phyloP scores from a whole-genome alignment of 2,888 invertebrate genomes.

The Stratiomys singularior region DNA sequence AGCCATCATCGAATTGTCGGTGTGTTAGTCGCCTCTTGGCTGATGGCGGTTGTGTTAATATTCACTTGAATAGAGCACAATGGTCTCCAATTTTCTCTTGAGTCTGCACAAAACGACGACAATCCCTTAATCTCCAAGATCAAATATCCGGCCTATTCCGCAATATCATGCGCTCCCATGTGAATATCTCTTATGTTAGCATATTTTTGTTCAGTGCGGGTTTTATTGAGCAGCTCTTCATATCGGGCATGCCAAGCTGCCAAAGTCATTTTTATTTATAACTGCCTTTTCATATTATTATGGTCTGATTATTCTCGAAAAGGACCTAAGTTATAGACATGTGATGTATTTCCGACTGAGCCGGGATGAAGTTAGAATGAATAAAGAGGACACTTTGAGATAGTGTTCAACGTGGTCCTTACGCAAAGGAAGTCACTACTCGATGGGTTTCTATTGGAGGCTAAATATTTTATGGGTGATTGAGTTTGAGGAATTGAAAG shows the following conservation, averaged over 20 bases:
- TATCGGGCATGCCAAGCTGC: constrained; percentile 27
- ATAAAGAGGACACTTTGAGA: neutral
- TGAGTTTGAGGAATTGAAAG: too few relatives aligned
- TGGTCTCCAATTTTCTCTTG: constrained; percentile 57
- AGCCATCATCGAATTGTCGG: constrained; percentile 22
- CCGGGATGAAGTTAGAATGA: constrained; percentile 29
- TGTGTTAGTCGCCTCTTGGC: constrained; percentile 26
- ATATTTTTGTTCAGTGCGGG: constrained; percentile 30
- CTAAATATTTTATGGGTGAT: too few relatives aligned
- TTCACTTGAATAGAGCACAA: constrained; percentile 56
- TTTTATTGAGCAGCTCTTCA: constrained; percentile 38
- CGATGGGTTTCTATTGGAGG: neutral
- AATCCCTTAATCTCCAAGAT: constrained; percentile 57
- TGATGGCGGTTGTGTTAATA: constrained; percentile 48
- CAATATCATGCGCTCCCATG: constrained; percentile 54
- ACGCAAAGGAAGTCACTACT: neutral
- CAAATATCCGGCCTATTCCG: constrained; percentile 57
- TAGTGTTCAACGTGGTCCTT: neutral
- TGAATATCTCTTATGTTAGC: constrained; percentile 40
- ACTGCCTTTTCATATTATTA: constrained; percentile 50
- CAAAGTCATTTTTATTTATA: constrained; percentile 51
- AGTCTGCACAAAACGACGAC: constrained; percentile 57
- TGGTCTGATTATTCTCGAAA: constrained; percentile 46
- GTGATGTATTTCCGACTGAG: constrained; percentile 46
- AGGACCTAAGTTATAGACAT: constrained; percentile 30